These are phyloP conservation scores for Smutsia gigantea DNA, from an alignment of 2,797 vertebrate species.

Conservation along the genomic window DNA sequence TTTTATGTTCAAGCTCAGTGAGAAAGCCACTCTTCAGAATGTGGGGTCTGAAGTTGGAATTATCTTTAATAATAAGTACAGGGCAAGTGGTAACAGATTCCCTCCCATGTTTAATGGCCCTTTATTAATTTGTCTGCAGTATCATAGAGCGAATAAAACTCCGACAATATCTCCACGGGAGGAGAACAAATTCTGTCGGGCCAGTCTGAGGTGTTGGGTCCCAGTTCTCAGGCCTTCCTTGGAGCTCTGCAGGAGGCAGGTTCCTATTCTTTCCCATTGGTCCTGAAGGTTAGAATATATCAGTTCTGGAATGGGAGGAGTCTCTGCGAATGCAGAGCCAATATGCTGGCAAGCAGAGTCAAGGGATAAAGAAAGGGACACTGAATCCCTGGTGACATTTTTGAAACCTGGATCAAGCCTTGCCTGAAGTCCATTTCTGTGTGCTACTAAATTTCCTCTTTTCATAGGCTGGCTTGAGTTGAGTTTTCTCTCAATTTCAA, in stretches of 20 bases:
- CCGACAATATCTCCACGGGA: background rate
- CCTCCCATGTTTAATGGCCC: background rate
- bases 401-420: background rate
- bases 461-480: background rate
- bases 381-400: background rate
- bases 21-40: background rate
- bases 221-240: background rate
- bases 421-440: background rate
- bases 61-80: background rate
- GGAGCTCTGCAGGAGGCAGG: background rate
- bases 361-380: background rate
- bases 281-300: background rate
- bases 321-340: background rate
- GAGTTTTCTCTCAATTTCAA: background rate
- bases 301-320: background rate
- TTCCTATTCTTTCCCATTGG: background rate
- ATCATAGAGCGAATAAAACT: constrained; percentile 22
- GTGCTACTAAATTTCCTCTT: background rate
- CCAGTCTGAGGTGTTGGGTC: background rate
- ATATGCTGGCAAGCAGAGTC: background rate
- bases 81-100: background rate
- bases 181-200: background rate
- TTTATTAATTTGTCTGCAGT: background rate
- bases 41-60: background rate
- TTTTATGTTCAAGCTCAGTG: background rate